A percentile compares a stretch with the other conserved stretches of the same genome.
These are phyloP conservation scores for Stichodactyla helianthus DNA, from an alignment of 64 coral and sea anemone species.

Conservation along the genomic window DNA sequence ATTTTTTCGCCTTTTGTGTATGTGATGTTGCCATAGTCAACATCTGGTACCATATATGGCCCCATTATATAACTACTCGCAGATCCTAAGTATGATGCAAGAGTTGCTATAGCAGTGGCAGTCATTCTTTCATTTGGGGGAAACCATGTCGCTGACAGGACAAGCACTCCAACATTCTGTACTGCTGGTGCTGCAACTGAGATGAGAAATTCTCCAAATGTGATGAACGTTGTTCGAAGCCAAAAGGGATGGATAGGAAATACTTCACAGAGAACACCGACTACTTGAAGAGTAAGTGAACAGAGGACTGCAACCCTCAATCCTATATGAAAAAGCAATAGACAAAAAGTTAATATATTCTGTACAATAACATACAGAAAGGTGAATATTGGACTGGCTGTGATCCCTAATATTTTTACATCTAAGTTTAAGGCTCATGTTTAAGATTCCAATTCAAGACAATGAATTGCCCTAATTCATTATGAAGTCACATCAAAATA, in stretches of 20 bases:
- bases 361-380: not conserved
- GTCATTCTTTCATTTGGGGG: conserved; percentile 86
- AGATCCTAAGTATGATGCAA: conserved; percentile 78
- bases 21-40: conserved; percentile 71
- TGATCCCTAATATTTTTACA: too few relatives aligned
- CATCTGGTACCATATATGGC: conserved; percentile 82
- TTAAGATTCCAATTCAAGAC: too few relatives aligned
- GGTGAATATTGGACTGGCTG: too few relatives aligned
- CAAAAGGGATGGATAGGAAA: conserved; percentile 36
- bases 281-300: conserved; percentile 57
- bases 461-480: too few relatives aligned
- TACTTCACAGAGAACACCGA: conserved; percentile 65
- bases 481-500: too few relatives aligned
- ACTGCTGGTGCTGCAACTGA: conserved; percentile 79
- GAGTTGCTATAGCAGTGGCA: conserved; percentile 82
- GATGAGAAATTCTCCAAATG: conserved; percentile 79
- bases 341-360: not conserved
- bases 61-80: conserved; percentile 79
- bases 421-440: too few relatives aligned
- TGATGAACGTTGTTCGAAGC: conserved; percentile 59
- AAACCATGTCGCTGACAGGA: conserved; percentile 89
- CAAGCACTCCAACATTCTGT: conserved; percentile 81
- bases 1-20: conserved; percentile 70
- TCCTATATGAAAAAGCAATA: conserved; percentile 26
- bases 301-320: conserved; percentile 66